Evolutionary conservation across 2,113 vertebrate species (phyloP), one percentile per base, ranked within the genome.

Genomic region (Sander lucioperca): DNA sequence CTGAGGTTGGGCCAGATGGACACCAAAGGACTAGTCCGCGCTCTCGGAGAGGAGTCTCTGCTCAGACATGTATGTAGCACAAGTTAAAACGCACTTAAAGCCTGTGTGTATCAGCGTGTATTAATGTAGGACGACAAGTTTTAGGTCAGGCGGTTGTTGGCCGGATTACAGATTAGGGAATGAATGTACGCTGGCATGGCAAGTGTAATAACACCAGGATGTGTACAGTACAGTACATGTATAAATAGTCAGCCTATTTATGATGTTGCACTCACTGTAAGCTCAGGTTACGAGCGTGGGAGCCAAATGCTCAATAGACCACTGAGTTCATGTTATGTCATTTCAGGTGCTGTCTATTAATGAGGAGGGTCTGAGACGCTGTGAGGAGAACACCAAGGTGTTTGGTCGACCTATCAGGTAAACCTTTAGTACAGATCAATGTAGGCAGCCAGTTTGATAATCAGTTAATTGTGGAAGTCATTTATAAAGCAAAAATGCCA

Each of bases 381-480:
- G 98, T 69, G 97, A 99, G 59, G 98, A 99, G 84, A 98, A 98
- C 62, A 99, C 97, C 0, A 98, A 99, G 90, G 97, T 99, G 19
- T 99, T 98, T 50, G 98, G 98, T 23, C 96, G 97, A 10, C 97
- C 97, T 1, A 99, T 99, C 96, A 99, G 98, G 98, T 99, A 92
- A 74, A 43, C 15, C 27, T 54, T 21, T 23, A 58, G 11, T 21
- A 23, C 12, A 19, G 9, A 39, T 48, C 11, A 23, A 15, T 23
- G 18, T 4, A n/a, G 11, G 18, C 50, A 39, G 21, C 14, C n/a
- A 54, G 39, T 36, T 23, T 72, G 21, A 45, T 57, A 6, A 57
- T 57, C n/a, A 23, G 30, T 54, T 54, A 36, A 23, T 30, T 11
- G 6, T 12, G 27, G 3, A 12, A 57, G 16, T 14, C 3, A 14